Evolutionary conservation across 2,888 invertebrate species (phyloP).

Genomic region (Lithophane ornitopus): DNA sequence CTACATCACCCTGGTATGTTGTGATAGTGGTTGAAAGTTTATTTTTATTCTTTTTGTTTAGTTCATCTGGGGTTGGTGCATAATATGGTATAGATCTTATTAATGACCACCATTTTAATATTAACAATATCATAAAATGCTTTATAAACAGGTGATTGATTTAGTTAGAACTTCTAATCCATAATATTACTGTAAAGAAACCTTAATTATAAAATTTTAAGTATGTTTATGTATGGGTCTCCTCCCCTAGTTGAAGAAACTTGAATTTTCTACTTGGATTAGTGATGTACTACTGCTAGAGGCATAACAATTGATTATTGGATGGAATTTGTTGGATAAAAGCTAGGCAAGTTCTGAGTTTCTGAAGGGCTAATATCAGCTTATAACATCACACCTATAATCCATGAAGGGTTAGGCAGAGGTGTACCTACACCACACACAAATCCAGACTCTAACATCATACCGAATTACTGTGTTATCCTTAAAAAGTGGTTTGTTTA

Average conservation of each 20-base stretch:
- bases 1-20: slow-evolving; percentile 83
- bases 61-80: slow-evolving; percentile 7
- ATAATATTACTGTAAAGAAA: background rate
- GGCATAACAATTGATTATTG: background rate
- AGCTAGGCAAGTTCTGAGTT: background rate
- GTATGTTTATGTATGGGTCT: background rate
- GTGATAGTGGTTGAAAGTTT: background rate
- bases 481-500: slow-evolving; percentile 16
- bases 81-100: background rate
- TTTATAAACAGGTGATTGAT: slow-evolving; percentile 16
- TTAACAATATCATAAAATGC: background rate
- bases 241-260: background rate
- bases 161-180: background rate
- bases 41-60: background rate
- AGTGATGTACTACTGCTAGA: background rate
- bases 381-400: too few relatives aligned
- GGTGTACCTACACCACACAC: background rate
- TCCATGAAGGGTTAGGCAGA: background rate
- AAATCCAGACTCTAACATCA: background rate
- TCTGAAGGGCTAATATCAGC: background rate
- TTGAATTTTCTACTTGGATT: background rate
- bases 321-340: background rate
- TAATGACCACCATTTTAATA: background rate
- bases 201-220: background rate
- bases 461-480: background rate